These are phyloP conservation scores for Drosophila pseudoobscura DNA, from an alignment of 1,140 invertebrate species.

Conservation along the genomic window DNA sequence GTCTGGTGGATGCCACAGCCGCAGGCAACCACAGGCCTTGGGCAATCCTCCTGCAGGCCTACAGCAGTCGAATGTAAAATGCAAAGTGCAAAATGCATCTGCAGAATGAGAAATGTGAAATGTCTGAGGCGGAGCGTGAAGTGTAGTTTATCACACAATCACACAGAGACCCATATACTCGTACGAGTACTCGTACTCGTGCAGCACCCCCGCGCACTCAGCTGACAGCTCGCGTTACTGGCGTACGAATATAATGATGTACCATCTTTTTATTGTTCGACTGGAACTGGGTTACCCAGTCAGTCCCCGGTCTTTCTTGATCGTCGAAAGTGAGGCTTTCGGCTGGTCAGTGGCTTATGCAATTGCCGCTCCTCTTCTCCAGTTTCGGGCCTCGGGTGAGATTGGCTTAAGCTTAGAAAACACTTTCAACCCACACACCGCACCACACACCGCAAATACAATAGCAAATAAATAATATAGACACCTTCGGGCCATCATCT, in stretches of 20 bases:
- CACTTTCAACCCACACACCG: constrained; percentile 62
- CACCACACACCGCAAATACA: constrained; percentile 1
- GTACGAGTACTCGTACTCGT: background rate
- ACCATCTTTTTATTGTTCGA: constrained; percentile 48
- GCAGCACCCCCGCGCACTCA: constrained; percentile 2
- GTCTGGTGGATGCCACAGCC: constrained; percentile 53
- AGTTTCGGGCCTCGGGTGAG: constrained; percentile 13
- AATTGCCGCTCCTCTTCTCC: constrained; percentile 45
- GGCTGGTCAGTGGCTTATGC: constrained; percentile 60
- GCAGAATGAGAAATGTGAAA: constrained; percentile 63
- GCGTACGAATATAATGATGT: constrained; percentile 57
- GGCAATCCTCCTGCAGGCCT: constrained; percentile 33
- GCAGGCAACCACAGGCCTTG: constrained; percentile 29
- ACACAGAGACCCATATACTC: too few species aligned
- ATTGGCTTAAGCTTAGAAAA: constrained; percentile 51
- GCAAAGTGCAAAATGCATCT: constrained; percentile 61
- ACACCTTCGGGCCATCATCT: constrained; percentile 54
- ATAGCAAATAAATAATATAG: constrained; percentile 58
- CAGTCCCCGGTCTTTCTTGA: background rate
- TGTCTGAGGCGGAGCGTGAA: constrained; percentile 59
- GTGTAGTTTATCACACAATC: constrained; percentile 54
- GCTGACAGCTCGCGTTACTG: constrained; percentile 72
- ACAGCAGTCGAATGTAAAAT: constrained; percentile 31
- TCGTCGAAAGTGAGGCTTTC: constrained; percentile 63
- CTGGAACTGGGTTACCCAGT: constrained; percentile 76